Conservation (phyloP, 2,888 invertebrate species). For the Argyra leucocephala region DNA sequence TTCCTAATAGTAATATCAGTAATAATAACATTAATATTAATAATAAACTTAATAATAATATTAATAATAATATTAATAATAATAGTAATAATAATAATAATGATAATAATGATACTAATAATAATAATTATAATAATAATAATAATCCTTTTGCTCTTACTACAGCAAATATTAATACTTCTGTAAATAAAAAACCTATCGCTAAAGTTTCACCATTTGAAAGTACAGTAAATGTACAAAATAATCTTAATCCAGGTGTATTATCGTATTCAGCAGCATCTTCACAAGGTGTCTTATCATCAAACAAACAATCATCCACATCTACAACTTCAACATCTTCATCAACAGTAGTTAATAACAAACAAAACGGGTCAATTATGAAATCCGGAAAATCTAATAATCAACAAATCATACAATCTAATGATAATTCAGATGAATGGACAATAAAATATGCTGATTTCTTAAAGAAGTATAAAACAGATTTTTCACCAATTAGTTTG, state of each 20-base stretch:
- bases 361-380: slow-evolving; percentile 1
- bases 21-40: too few species aligned
- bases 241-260: slow-evolving; percentile 30
- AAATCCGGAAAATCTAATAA: slow-evolving; percentile 13
- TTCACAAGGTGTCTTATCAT: slow-evolving; percentile 35
- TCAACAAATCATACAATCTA: slow-evolving; percentile 18
- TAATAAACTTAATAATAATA: too few species aligned
- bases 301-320: slow-evolving; percentile 15
- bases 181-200: slow-evolving; percentile 46
- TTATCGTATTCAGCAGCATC: slow-evolving; percentile 43
- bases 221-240: slow-evolving; percentile 28
- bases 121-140: slow-evolving; percentile 9
- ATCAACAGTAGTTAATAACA: slow-evolving; percentile 14
- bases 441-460: slow-evolving; percentile 55
- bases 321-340: slow-evolving; percentile 17
- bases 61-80: not conserved
- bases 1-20: slow-evolving; percentile 6
- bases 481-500: slow-evolving; percentile 68
- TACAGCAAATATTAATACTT: slow-evolving; percentile 20
- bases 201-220: slow-evolving; percentile 54
- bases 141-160: slow-evolving; percentile 22
- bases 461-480: slow-evolving; percentile 63
- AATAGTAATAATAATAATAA: slow-evolving; percentile 7
- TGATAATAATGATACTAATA: too few species aligned
- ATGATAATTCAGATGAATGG: slow-evolving; percentile 36